Evolutionary conservation across 1,140 invertebrate species (phyloP), one percentile per base, ranked within the genome.

Genomic region (Pseudomyrmex concolor): DNA sequence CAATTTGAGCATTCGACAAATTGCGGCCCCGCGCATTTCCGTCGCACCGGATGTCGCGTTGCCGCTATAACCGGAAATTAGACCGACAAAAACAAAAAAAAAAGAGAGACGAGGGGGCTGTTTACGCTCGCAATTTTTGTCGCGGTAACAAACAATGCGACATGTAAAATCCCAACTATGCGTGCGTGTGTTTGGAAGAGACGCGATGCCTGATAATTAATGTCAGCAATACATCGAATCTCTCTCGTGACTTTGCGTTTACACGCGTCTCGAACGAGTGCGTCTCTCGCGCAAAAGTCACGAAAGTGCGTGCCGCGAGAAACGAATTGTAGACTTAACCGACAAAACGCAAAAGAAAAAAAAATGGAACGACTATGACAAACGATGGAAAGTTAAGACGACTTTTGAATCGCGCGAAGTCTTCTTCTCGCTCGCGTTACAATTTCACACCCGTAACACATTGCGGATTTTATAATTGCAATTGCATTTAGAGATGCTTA

Each of bases 141-240:
- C 34, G 34, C 12, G n/a, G 71, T 71, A 51, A 59, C 57, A 25
- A 74, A 80, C 60, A 80, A 73, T 63, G 60, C 8, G 17, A 72
- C 70, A 85, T 7, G 34, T 55, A 66, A 62, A 70, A 70, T 64
- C 13, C 60, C 68, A 50, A 85, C 25, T 71, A 59, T 34, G 34
- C 7, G 34, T 34, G 34, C 0, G 34, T 34, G 34, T 7, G 51
- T 17, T 59, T 68, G 70, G 51, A 84, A 82, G 70, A 48, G 70
- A 66, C 54, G 22, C 55, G 57, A 83, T 54, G 48, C 51, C 57
- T 60, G 3, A 76, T 68, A 83, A 83, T 85, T 85, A 59, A 19
- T 15, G n/a, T 22, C 50, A 45, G 62, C 54, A 48, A 84, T 64
- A 60, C 51, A 71, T 60, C 50, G 43, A 34, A 51, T 64, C 60